Evolutionary conservation across 2,797 vertebrate genomes (phyloP).

Genomic region (Enteromius anoplus): DNA sequence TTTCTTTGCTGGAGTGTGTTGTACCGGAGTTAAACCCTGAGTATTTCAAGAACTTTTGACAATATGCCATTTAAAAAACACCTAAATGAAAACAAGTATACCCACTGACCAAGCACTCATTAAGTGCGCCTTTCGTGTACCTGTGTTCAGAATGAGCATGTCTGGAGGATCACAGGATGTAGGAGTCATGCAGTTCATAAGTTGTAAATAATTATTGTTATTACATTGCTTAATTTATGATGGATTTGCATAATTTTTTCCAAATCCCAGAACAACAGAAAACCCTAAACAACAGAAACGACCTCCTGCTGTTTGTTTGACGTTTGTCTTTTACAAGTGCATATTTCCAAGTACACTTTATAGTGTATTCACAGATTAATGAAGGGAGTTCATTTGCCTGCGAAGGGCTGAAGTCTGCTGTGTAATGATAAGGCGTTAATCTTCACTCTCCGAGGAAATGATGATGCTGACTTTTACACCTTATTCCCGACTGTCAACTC

Average conservation of each 20-base stretch:
- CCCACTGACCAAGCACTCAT: neutral
- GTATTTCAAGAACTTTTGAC: neutral
- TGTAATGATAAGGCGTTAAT: conserved; percentile 71
- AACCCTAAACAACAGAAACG: neutral
- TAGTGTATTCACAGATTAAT: conserved; percentile 40
- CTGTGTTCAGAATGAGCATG: neutral
- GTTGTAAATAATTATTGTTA: neutral
- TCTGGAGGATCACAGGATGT: neutral
- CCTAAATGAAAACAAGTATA: neutral
- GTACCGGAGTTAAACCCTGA: neutral
- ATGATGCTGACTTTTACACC: conserved; percentile 36
- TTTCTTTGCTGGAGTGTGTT: neutral
- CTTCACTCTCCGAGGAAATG: conserved; percentile 42
- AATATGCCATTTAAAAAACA: neutral
- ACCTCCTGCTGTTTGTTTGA: neutral
- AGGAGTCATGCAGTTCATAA: neutral
- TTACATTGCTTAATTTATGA: neutral
- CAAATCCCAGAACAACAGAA: neutral
- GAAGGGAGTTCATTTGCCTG: conserved; percentile 65
- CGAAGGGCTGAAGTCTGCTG: conserved; percentile 56
- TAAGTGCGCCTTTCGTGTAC: neutral
- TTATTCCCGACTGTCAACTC: conserved; percentile 14
- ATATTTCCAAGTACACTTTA: neutral
- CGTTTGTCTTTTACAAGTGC: conserved; percentile 5
- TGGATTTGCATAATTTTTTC: neutral